Evolutionary conservation across 2,113 vertebrate genomes (phyloP).

Genomic region (Phylloscopus whistleri): DNA sequence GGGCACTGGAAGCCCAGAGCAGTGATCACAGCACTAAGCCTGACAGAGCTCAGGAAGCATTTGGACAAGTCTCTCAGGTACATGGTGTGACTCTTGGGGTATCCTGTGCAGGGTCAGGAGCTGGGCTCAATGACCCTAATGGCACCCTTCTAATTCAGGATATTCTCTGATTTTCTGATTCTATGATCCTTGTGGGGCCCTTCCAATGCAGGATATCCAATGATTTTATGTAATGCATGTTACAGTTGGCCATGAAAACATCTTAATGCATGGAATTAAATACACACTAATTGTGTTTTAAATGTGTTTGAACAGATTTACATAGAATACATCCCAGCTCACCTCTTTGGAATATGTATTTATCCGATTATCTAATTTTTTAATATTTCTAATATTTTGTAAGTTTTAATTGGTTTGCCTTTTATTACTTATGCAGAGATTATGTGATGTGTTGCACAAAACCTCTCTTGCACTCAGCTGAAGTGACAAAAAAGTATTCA

Average conservation of each 20-base stretch:
- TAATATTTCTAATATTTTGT: not conserved
- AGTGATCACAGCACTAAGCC: not conserved
- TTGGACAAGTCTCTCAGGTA: not conserved
- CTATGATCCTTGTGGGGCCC: not conserved
- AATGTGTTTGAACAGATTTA: conserved; percentile 8
- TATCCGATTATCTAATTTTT: not conserved
- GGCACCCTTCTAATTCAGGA: fast-evolving
- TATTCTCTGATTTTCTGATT: not conserved
- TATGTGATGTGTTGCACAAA: not conserved
- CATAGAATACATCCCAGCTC: not conserved
- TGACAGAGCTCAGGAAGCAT: not conserved
- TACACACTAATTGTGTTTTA: not conserved
- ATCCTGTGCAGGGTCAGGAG: not conserved
- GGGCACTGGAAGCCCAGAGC: not conserved
- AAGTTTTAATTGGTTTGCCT: not conserved
- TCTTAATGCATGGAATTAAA: not conserved
- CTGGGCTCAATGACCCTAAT: not conserved
- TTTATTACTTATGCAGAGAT: conserved; percentile 38
- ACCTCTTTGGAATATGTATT: not conserved
- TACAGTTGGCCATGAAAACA: not conserved
- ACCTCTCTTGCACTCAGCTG: not conserved
- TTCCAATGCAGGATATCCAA: not conserved
- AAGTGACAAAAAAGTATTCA: conserved; percentile 2
- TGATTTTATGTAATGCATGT: not conserved
- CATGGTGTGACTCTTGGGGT: too few species aligned